Conservation (phyloP, 2,113 vertebrate genomes). For the Globicephala melas region DNA sequence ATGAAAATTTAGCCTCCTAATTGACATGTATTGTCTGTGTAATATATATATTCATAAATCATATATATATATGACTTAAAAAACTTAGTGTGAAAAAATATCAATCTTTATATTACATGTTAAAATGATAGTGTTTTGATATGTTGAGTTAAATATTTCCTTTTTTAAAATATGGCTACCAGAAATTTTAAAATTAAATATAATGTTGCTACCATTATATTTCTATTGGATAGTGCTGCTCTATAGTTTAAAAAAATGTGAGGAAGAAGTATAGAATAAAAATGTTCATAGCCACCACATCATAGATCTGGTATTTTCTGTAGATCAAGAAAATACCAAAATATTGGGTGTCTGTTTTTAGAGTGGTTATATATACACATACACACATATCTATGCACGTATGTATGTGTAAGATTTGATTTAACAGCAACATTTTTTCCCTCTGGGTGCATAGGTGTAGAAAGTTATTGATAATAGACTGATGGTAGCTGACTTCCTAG, state of each 20-base stretch:
- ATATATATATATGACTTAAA: not conserved
- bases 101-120: not conserved
- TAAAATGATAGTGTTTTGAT: slow-evolving; percentile 3
- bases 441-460: not conserved
- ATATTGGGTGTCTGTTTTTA: not conserved
- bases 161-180: not conserved
- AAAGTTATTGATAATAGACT: not conserved
- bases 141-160: not conserved
- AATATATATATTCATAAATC: not conserved
- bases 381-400: not conserved
- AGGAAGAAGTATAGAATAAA: not conserved
- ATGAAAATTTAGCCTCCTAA: not conserved
- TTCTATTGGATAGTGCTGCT: not conserved
- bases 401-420: not conserved
- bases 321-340: not conserved
- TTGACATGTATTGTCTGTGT: not conserved
- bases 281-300: not conserved
- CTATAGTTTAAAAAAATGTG: not conserved
- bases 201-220: not conserved
- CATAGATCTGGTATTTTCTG: not conserved
- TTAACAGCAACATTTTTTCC: not conserved
- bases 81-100: not conserved
- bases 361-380: not conserved
- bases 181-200: not conserved
- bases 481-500: not conserved